phyloP scores from a whole-genome alignment of 2,888 invertebrate genomes.

The Hermaeophaga mercurialis region DNA sequence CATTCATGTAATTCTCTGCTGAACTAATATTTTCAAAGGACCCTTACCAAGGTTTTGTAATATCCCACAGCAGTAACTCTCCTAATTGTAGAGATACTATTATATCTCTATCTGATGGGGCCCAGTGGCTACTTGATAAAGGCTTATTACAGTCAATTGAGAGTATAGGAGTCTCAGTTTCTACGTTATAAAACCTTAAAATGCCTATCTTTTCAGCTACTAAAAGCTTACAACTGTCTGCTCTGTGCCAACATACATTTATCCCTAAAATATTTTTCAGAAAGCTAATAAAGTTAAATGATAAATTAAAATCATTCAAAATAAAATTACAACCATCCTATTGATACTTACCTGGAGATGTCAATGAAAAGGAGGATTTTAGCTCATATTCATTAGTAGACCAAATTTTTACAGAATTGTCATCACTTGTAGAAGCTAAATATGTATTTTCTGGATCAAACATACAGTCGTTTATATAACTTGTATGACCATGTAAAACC shows the following conservation, averaged over 20 bases:
- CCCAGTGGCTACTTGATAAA: conserved; percentile 74
- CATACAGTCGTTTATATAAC: conserved; percentile 71
- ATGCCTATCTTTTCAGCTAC: conserved; percentile 78
- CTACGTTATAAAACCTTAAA: conserved; percentile 73
- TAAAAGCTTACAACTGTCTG: conserved; percentile 71
- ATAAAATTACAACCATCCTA: too few species aligned
- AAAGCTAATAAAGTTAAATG: too few species aligned
- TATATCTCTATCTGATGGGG: conserved; percentile 64
- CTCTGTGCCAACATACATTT: conserved; percentile 71
- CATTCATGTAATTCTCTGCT: too few species aligned
- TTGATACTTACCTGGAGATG: conserved; percentile 70
- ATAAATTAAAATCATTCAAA: too few species aligned
- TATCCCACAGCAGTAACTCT: conserved; percentile 72
- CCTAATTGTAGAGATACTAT: conserved; percentile 70
- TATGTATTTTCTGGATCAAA: conserved; percentile 73
- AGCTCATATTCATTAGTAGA: conserved; percentile 60
- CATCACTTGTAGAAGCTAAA: conserved; percentile 78
- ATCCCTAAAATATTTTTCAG: conserved; percentile 52
- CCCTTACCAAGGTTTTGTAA: conserved; percentile 67
- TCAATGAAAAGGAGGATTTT: conserved; percentile 65
- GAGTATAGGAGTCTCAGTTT: conserved; percentile 68
- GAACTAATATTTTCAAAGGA: too few species aligned
- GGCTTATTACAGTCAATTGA: conserved; percentile 69
- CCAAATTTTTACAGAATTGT: conserved; percentile 76
- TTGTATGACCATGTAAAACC: conserved; percentile 67